Evolutionary conservation across 2,888 invertebrate species (phyloP).

Genomic region (Cetonia aurata): DNA sequence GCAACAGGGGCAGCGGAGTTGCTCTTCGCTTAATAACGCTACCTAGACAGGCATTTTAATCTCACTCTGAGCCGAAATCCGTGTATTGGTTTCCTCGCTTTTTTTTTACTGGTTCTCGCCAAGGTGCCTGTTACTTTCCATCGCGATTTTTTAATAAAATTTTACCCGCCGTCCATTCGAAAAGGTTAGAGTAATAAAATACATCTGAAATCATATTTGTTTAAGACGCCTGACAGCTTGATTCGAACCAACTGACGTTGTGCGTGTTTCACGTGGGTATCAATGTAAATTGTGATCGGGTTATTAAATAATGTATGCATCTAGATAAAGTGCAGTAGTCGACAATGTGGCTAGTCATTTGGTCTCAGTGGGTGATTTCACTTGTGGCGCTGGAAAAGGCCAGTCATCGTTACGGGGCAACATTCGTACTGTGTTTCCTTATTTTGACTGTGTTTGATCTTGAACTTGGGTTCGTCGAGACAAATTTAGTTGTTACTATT

Average conservation of each 20-base stretch:
- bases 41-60: slow-evolving; percentile 45
- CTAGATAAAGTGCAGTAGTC: slow-evolving; percentile 49
- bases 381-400: slow-evolving; percentile 35
- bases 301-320: slow-evolving; percentile 50
- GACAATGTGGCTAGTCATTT: slow-evolving; percentile 48
- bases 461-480: background rate
- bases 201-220: slow-evolving; percentile 9
- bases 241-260: slow-evolving; percentile 36
- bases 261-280: slow-evolving; percentile 33
- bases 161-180: background rate
- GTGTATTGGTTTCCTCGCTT: slow-evolving; percentile 22
- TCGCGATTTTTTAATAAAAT: slow-evolving; percentile 32
- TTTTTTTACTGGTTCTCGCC: slow-evolving; percentile 16
- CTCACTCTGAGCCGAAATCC: slow-evolving; percentile 24
- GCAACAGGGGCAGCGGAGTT: slow-evolving; percentile 57
- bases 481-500: too few relatives aligned
- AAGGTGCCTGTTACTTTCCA: slow-evolving; percentile 23
- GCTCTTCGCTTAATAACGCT: slow-evolving; percentile 54
- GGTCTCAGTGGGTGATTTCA: slow-evolving; percentile 45
- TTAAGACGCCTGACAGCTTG: slow-evolving; percentile 39
- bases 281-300: slow-evolving; percentile 44
- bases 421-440: slow-evolving; percentile 49
- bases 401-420: slow-evolving; percentile 49
- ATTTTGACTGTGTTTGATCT: slow-evolving; percentile 43
- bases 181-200: slow-evolving; percentile 8